phyloP scores from a whole-genome alignment of 1,140 invertebrate species.

The Metaphire vulgaris region DNA sequence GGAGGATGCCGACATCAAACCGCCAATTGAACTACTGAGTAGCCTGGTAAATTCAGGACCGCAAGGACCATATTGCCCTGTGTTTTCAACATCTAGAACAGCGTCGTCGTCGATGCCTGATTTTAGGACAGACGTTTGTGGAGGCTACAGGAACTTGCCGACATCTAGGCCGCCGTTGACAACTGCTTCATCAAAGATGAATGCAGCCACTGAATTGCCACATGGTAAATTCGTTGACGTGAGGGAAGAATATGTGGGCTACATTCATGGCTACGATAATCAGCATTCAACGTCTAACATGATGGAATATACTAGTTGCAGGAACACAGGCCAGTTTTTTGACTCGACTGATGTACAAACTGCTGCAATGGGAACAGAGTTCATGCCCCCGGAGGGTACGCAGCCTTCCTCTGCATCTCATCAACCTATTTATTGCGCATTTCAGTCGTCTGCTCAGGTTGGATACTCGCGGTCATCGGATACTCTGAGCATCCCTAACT shows the following conservation, averaged over 20 bases:
- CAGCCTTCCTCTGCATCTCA: not conserved
- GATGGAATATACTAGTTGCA: not conserved
- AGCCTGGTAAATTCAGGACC: not conserved
- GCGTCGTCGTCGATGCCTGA: not conserved
- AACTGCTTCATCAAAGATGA: not conserved
- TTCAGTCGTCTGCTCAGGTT: not conserved
- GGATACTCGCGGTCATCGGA: not conserved
- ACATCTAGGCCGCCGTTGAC: not conserved
- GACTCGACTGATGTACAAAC: not conserved
- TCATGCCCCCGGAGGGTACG: not conserved
- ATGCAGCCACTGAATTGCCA: not conserved
- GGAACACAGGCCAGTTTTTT: not conserved
- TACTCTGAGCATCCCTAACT: too few species aligned
- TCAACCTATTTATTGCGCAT: not conserved
- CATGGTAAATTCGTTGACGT: too few species aligned
- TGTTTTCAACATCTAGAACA: slow-evolving; percentile 10
- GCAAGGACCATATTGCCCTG: not conserved
- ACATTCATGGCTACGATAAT: too few species aligned
- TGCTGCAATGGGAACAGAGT: not conserved
- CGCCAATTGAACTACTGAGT: slow-evolving; percentile 15
- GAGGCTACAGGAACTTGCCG: not conserved
- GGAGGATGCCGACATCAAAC: slow-evolving; percentile 17
- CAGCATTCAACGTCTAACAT: not conserved
- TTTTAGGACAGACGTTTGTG: not conserved
- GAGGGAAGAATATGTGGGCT: too few species aligned